These are phyloP conservation scores for Ips nitidus DNA, from an alignment of 1,140 invertebrate species.

Conservation along the genomic window DNA sequence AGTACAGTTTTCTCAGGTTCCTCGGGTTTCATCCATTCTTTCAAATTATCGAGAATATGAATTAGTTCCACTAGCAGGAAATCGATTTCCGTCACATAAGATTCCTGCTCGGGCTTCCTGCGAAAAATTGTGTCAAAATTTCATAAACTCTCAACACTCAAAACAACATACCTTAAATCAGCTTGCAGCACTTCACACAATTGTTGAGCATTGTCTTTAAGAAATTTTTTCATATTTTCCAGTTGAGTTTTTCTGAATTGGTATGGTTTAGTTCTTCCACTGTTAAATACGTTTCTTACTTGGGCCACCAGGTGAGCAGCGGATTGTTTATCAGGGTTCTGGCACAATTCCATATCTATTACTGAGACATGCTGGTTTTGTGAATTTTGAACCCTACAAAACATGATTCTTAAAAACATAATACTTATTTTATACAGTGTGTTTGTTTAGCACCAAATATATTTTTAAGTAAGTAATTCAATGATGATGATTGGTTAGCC, in stretches of 20 bases:
- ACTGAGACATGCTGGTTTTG: conserved; percentile 18
- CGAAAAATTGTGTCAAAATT: background rate
- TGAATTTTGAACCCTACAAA: conserved; percentile 20
- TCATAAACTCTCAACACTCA: too few relatives aligned
- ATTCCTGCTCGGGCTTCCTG: conserved; percentile 71
- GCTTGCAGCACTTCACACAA: conserved; percentile 73
- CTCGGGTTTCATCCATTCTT: conserved; percentile 69
- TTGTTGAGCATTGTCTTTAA: conserved; percentile 75
- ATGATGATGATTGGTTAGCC: too few relatives aligned
- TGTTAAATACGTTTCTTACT: conserved; percentile 56
- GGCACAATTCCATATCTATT: conserved; percentile 26
- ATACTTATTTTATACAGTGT: background rate
- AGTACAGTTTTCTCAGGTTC: conserved; percentile 64
- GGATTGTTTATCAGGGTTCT: conserved; percentile 8
- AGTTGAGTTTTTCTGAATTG: conserved; percentile 81
- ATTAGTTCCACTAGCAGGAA: conserved; percentile 68
- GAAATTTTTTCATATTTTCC: conserved; percentile 69
- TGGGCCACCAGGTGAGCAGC: conserved; percentile 22
- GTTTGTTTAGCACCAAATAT: background rate
- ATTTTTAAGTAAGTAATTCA: too few relatives aligned
- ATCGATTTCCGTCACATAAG: conserved; percentile 66
- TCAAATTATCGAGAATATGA: conserved; percentile 63
- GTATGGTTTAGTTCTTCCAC: conserved; percentile 71
- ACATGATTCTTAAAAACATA: background rate
- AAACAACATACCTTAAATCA: conserved; percentile 63